Evolutionary conservation across 2,888 invertebrate genomes (phyloP).

Genomic region (Drosophila maculinotata): DNA sequence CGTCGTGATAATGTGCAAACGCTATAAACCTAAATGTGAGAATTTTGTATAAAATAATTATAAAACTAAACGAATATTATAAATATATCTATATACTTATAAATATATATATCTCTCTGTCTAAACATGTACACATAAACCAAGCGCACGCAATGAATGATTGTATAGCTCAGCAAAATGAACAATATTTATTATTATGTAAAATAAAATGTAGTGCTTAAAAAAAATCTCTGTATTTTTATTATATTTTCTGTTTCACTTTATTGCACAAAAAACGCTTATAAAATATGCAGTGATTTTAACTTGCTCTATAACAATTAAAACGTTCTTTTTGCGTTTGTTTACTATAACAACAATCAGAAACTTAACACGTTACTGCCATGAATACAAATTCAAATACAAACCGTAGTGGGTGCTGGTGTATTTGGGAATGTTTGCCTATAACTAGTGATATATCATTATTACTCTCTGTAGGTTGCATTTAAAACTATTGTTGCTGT

Average conservation of each 20-base stretch:
- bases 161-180: conserved; percentile 69
- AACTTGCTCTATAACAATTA: conserved; percentile 33
- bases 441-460: conserved; percentile 64
- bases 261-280: conserved; percentile 35
- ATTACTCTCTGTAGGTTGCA: conserved; percentile 15
- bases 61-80: conserved; percentile 67
- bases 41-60: conserved; percentile 77
- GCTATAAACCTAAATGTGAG: conserved; percentile 75
- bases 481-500: conserved; percentile 56
- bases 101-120: conserved; percentile 12
- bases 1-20: conserved; percentile 73
- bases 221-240: conserved; percentile 30
- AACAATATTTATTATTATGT: conserved; percentile 80
- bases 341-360: conserved; percentile 47
- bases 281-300: conserved; percentile 46
- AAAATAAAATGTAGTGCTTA: conserved; percentile 59
- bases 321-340: conserved; percentile 4
- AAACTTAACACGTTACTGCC: conserved; percentile 71
- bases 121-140: conserved; percentile 15
- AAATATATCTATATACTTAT: conserved; percentile 45
- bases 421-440: conserved; percentile 70
- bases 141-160: conserved; percentile 45
- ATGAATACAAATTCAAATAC: conserved; percentile 69
- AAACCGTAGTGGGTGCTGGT: conserved; percentile 39
- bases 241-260: conserved; percentile 7